phyloP scores from a whole-genome alignment of 2,113 vertebrate species.

The Pelecanoides urinatrix region DNA sequence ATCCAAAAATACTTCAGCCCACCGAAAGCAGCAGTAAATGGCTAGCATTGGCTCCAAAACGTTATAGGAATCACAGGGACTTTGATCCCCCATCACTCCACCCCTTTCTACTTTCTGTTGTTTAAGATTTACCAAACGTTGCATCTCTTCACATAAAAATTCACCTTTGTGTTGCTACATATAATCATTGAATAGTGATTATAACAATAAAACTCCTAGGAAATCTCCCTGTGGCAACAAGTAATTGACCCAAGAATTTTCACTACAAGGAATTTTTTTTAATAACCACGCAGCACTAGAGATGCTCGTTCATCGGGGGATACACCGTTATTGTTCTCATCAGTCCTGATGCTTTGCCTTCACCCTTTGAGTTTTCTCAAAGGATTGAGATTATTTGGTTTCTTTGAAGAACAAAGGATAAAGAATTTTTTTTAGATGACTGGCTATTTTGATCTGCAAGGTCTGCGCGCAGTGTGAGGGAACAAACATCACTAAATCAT shows the following conservation, averaged over 20 bases:
- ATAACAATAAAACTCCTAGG: slow-evolving; percentile 48
- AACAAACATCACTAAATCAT: slow-evolving; percentile 75
- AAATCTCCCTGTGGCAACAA: slow-evolving; percentile 68
- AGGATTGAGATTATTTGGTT: slow-evolving; percentile 71
- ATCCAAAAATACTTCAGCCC: not conserved
- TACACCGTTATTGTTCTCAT: slow-evolving; percentile 64
- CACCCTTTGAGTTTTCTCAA: slow-evolving; percentile 73
- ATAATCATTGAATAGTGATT: slow-evolving; percentile 16
- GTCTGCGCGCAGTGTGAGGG: slow-evolving; percentile 66
- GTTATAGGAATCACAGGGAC: not conserved
- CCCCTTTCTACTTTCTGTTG: slow-evolving; percentile 7
- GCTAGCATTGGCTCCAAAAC: not conserved
- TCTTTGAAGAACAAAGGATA: slow-evolving; percentile 72
- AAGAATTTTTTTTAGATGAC: slow-evolving; percentile 66
- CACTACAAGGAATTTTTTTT: slow-evolving; percentile 49
- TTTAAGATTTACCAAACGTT: slow-evolving; percentile 31
- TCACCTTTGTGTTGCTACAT: slow-evolving; percentile 38
- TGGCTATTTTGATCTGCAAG: slow-evolving; percentile 73
- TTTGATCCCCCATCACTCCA: slow-evolving; percentile 37
- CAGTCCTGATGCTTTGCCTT: slow-evolving; percentile 66
- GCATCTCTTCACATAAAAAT: slow-evolving; percentile 3
- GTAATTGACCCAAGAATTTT: slow-evolving; percentile 72
- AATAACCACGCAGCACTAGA: slow-evolving; percentile 61
- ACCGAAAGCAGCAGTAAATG: not conserved
- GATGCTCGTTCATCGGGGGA: slow-evolving; percentile 51